These are phyloP conservation scores for Aspidiotus destructor DNA, from an alignment of 2,888 invertebrate species.

Conservation along the genomic window DNA sequence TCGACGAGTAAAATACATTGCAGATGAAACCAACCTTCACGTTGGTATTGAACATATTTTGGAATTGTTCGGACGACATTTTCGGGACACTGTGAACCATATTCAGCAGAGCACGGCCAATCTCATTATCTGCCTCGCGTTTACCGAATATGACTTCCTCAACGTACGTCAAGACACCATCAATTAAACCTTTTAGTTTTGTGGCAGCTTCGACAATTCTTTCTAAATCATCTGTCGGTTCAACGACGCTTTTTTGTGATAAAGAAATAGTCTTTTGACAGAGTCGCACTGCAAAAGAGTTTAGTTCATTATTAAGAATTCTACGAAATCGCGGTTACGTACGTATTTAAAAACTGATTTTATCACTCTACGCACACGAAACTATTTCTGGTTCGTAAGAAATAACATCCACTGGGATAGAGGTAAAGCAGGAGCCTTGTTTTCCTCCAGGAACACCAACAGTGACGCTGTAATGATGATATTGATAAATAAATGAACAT, in stretches of 20 bases:
- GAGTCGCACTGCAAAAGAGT: conserved; percentile 51
- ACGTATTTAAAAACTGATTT: background rate
- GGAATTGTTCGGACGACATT: conserved; percentile 81
- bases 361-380: conserved; percentile 45
- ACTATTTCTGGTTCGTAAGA: conserved; percentile 83
- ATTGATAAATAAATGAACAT: background rate
- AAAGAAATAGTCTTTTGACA: conserved; percentile 70
- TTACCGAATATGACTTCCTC: conserved; percentile 82
- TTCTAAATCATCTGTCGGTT: conserved; percentile 54
- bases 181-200: conserved; percentile 53
- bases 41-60: conserved; percentile 89
- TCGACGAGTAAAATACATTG: no score
- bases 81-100: conserved; percentile 86
- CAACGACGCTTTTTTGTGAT: conserved; percentile 41
- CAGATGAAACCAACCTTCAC: conserved; percentile 56
- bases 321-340: background rate
- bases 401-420: conserved; percentile 76
- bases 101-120: conserved; percentile 81
- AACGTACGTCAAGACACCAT: conserved; percentile 63
- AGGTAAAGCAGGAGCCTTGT: conserved; percentile 92
- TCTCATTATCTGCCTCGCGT: conserved; percentile 67
- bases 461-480: conserved; percentile 54
- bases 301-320: background rate
- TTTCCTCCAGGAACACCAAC: conserved; percentile 91
- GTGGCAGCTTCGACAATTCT: conserved; percentile 79